Conservation (phyloP, 2,113 vertebrate species). For the Oenanthe melanoleuca region DNA sequence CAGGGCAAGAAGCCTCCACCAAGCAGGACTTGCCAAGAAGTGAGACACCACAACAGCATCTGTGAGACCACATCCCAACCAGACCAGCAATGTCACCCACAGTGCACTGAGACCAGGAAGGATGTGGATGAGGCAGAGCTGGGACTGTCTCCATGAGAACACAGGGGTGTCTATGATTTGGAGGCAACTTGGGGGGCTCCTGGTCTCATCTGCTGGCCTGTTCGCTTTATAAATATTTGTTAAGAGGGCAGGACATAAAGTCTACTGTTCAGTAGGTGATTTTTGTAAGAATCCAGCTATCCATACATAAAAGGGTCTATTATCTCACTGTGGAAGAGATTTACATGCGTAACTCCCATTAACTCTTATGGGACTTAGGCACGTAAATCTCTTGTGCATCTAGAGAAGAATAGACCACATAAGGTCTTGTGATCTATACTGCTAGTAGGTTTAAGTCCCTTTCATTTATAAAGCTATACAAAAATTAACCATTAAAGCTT, state of each 20-base stretch:
- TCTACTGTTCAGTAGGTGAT: constrained; percentile 52
- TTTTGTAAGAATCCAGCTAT: constrained; percentile 61
- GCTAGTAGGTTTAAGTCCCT: constrained; percentile 41
- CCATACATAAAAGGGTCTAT: constrained; percentile 56
- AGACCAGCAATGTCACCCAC: not conserved
- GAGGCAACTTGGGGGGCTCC: constrained; percentile 8
- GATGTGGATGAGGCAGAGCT: not conserved
- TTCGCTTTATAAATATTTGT: constrained; percentile 61
- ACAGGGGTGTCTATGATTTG: not conserved
- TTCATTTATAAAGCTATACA: constrained; percentile 39
- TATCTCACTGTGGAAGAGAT: constrained; percentile 67
- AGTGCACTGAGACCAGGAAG: not conserved
- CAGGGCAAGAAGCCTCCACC: not conserved
- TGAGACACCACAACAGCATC: not conserved
- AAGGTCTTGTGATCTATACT: constrained; percentile 49
- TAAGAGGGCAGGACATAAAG: constrained; percentile 55
- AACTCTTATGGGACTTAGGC: constrained; percentile 54
- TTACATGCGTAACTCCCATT: constrained; percentile 61
- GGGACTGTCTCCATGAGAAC: not conserved
- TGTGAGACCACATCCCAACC: not conserved
- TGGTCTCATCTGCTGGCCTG: constrained; percentile 38
- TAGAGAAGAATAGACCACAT: constrained; percentile 53
- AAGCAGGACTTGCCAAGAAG: not conserved
- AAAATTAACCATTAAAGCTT: constrained; percentile 61
- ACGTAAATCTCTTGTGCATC: constrained; percentile 54